Evolutionary conservation across 2,888 invertebrate species (phyloP).

Genomic region (Plusia festucae): DNA sequence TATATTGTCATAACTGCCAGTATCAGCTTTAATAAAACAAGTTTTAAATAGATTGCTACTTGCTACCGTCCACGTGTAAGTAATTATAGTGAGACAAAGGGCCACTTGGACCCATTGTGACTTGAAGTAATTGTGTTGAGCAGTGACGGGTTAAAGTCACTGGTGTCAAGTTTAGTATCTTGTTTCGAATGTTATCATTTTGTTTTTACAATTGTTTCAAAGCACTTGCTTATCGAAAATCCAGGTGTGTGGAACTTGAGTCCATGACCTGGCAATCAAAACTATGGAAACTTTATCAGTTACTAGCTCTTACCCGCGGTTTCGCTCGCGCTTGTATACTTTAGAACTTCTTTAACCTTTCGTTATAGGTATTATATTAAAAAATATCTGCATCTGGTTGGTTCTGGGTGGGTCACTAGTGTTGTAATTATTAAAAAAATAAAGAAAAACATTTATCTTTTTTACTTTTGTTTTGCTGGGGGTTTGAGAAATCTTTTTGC

Average conservation of each 20-base stretch:
- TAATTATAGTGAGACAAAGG: constrained; percentile 77
- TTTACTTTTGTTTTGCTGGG: too few relatives aligned
- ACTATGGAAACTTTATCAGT: too few relatives aligned
- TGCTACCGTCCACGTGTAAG: constrained; percentile 77
- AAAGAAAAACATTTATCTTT: too few relatives aligned
- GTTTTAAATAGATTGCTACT: constrained; percentile 35
- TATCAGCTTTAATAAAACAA: constrained; percentile 24
- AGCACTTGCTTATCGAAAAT: background rate
- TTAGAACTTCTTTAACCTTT: too few relatives aligned
- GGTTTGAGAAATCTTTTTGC: too few relatives aligned
- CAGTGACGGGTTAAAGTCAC: constrained; percentile 20
- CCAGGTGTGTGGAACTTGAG: background rate
- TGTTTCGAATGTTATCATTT: constrained; percentile 3
- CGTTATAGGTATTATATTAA: too few relatives aligned
- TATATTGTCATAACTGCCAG: constrained; percentile 9
- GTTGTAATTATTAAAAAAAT: too few relatives aligned
- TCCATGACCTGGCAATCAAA: background rate
- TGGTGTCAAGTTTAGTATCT: constrained; percentile 21
- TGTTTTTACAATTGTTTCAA: background rate
- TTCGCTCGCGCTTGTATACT: too few relatives aligned
- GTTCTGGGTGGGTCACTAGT: too few relatives aligned
- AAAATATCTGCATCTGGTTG: too few relatives aligned
- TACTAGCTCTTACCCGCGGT: too few relatives aligned
- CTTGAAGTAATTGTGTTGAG: constrained; percentile 45
- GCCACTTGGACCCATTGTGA: constrained; percentile 47